Percentiles rank a stretch among this genome's conserved stretches.
phyloP scores from a whole-genome alignment of 2,797 vertebrate genomes.

The Gymnocypris eckloni region DNA sequence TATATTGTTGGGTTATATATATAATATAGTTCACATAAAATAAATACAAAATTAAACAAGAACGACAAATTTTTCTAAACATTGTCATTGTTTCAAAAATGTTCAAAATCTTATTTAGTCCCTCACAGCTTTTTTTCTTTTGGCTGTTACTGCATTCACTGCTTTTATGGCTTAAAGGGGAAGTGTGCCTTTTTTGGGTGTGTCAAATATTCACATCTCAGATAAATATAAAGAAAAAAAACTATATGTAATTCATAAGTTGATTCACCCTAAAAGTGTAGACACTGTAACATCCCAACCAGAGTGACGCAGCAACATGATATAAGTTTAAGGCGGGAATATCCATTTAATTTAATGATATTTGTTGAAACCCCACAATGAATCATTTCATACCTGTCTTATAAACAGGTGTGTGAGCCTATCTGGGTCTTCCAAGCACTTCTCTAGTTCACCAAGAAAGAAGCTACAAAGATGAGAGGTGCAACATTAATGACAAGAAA shows the following conservation, averaged over 20 bases:
- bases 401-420: constrained; percentile 92
- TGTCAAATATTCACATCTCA: not conserved
- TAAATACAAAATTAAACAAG: too few relatives aligned
- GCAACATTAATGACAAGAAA: not conserved
- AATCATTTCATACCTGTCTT: constrained; percentile 86
- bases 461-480: constrained; percentile 78
- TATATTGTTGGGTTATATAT: not conserved
- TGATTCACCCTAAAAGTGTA: not conserved
- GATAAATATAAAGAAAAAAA: not conserved
- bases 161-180: not conserved
- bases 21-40: not conserved
- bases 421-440: constrained; percentile 97
- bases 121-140: not conserved
- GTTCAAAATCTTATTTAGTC: not conserved
- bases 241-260: too few relatives aligned
- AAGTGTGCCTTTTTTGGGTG: not conserved
- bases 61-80: too few relatives aligned
- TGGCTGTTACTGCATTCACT: not conserved
- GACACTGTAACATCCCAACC: not conserved
- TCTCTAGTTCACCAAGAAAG: constrained; percentile 95
- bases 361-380: not conserved
- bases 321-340: not conserved
- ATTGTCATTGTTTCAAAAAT: too few relatives aligned
- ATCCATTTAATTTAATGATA: not conserved
- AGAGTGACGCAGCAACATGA: not conserved